A percentile compares a stretch with the other conserved stretches of the same genome.
These are phyloP conservation scores for Drosophila sproati DNA, from an alignment of 1,140 invertebrate species.

Conservation along the genomic window DNA sequence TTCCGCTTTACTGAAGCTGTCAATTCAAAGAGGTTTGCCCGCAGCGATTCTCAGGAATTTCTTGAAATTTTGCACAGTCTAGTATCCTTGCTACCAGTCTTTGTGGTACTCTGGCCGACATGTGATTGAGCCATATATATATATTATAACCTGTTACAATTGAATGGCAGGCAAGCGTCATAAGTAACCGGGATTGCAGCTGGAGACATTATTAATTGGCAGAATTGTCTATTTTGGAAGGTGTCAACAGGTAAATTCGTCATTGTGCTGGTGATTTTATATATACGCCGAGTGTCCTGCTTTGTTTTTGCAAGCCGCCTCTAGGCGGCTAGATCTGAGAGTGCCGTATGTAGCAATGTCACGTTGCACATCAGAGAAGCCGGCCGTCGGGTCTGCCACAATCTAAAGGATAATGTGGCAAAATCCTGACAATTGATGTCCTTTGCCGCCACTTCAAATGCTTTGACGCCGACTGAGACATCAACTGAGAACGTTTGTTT, in stretches of 20 bases:
- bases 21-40: slow-evolving; percentile 31
- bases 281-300: slow-evolving; percentile 30
- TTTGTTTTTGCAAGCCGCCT: slow-evolving; percentile 68
- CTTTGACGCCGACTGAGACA: slow-evolving; percentile 22
- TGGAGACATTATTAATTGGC: slow-evolving; percentile 66
- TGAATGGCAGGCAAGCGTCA: slow-evolving; percentile 49
- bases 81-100: slow-evolving; percentile 8
- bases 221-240: slow-evolving; percentile 75
- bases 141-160: slow-evolving; percentile 67
- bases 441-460: slow-evolving; percentile 76
- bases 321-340: slow-evolving; percentile 61
- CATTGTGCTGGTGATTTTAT: slow-evolving; percentile 64
- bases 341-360: slow-evolving; percentile 66
- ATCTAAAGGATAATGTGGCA: slow-evolving; percentile 81
- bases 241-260: slow-evolving; percentile 80
- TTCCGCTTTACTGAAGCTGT: slow-evolving; percentile 44
- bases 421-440: slow-evolving; percentile 78
- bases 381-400: slow-evolving; percentile 50
- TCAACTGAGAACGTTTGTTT: slow-evolving; percentile 44
- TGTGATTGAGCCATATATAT: slow-evolving; percentile 62
- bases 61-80: slow-evolving; percentile 32
- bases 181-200: slow-evolving; percentile 33
- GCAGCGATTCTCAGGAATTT: slow-evolving; percentile 48
- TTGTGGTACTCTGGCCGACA: slow-evolving; percentile 26
- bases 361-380: slow-evolving; percentile 72